Base-by-base conservation (phyloP, 2,797 vertebrate species). In the Pterois miles region DNA sequence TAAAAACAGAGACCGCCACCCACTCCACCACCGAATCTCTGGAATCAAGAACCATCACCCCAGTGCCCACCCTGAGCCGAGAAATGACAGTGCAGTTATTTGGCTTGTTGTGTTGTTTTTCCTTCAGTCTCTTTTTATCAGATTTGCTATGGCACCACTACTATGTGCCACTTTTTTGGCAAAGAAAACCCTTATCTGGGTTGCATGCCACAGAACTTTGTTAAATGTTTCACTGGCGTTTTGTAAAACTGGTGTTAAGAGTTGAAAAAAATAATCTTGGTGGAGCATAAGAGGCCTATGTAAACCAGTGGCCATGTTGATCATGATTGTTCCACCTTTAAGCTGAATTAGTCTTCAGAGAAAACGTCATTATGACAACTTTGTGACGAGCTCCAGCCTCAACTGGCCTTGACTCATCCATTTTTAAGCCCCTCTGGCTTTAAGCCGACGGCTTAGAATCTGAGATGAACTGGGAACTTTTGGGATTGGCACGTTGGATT, bases 31-130 rank as follows among this genome's bases (percentile, higher is more conserved):
- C 40, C 66, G 4, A 76, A 74, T 60, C 74, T 83, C 81, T 74
- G 63, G 56, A 72, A 85, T 74, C 57, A 23, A 76, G 67, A 63
- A 76, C 78, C 71, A 29, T 62, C 72, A 50, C 68, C 62, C 65
- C 65, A 25, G 71, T 57, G 73, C 73, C 69, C 74, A 71, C 80
- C 31, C 46, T 63, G 60, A 80, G 66, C 83, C 74, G 66, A 65
- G 80, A 92, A 90, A 87, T 93, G 83, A 94, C 87, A 91, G 95
- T 96, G 96, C 96, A 96, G 94, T 97, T 95, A 89, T 94, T 83
- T 88, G 76, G 73, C 74, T 87, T 89, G 53, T 90, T 81, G 63
- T 75, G 31, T 79, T 66, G 33, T 74, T 73, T 8, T 63, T 71
- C 82, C 77, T 86, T 76, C 74, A 66, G 23, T 85, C 69, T 88